Percentiles rank a stretch among this genome's conserved stretches.
Conservation (phyloP, 2,797 vertebrate species). For the Sciurus carolinensis region DNA sequence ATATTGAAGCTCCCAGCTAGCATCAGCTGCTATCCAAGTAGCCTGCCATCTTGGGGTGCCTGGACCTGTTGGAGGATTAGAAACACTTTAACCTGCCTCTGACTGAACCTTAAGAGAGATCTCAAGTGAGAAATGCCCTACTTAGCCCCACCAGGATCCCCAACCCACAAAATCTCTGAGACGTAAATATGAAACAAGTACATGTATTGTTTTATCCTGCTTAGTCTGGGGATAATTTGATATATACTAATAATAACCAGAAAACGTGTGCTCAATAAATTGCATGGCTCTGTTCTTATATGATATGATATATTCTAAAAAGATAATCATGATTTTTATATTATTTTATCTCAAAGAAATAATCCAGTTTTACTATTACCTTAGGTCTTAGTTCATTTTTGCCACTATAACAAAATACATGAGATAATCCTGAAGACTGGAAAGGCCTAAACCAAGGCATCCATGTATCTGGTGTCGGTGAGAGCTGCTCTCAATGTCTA, state of each 20-base stretch:
- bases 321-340: conserved; percentile 70
- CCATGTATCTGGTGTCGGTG: neutral
- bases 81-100: neutral
- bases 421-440: neutral
- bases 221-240: neutral
- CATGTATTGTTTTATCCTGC: conserved; percentile 62
- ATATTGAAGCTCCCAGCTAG: neutral
- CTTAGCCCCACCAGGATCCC: neutral
- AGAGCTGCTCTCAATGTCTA: neutral
- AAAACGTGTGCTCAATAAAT: conserved; percentile 71
- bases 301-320: conserved; percentile 78
- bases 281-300: conserved; percentile 76
- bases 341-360: conserved; percentile 81
- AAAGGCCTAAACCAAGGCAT: neutral
- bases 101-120: neutral
- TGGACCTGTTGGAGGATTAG: neutral
- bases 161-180: conserved; percentile 71
- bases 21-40: neutral
- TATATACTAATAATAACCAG: neutral
- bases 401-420: neutral
- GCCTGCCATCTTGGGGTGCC: neutral
- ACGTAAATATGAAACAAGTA: conserved; percentile 31
- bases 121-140: neutral
- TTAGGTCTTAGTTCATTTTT: neutral
- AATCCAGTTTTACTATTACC: conserved; percentile 76